Percentiles rank a stretch among this genome's conserved stretches.
Conservation (phyloP, 2,113 vertebrate genomes). For the Ptilorrhoa leucosticta region DNA sequence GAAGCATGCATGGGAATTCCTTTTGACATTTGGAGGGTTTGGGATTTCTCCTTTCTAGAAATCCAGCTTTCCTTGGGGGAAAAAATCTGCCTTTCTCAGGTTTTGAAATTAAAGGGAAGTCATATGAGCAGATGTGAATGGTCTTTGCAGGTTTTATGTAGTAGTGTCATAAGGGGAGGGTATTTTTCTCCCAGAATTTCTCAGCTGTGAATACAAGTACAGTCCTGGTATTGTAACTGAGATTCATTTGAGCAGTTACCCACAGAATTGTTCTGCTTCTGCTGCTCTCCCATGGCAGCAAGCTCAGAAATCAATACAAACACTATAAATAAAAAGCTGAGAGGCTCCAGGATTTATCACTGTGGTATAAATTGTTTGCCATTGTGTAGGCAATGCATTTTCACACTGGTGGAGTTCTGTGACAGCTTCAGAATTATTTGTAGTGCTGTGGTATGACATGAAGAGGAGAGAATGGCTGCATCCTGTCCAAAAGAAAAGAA, state of each 20-base stretch:
- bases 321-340: not conserved
- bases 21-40: not conserved
- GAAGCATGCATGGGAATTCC: not conserved
- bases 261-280: not conserved
- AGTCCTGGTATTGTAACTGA: not conserved
- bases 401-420: not conserved
- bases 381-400: not conserved
- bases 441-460: not conserved
- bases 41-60: not conserved
- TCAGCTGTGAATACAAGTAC: not conserved
- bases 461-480: not conserved
- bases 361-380: not conserved
- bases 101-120: not conserved
- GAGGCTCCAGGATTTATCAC: not conserved
- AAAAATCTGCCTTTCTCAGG: not conserved
- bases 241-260: not conserved
- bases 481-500: not conserved
- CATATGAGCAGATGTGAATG: accelerated
- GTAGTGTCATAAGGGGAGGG: not conserved
- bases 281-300: not conserved
- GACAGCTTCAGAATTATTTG: not conserved
- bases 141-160: not conserved
- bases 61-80: not conserved
- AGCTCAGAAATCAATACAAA: not conserved
- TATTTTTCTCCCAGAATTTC: not conserved